phyloP scores from a whole-genome alignment of 1,140 invertebrate species.

The Mya arenaria region DNA sequence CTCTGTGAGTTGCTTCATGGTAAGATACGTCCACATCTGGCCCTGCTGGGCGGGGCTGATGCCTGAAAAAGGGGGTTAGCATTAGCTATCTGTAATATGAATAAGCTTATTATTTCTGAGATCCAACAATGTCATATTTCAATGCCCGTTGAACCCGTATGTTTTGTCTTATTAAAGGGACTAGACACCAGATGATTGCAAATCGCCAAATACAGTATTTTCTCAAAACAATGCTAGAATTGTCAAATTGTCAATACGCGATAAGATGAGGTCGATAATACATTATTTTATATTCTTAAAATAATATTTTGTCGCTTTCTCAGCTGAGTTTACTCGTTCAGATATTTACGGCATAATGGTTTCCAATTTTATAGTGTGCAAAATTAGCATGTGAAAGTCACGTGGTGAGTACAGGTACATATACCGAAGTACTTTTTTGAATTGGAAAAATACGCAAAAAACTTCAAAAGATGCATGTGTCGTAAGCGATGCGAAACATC shows the following conservation, averaged over 20 bases:
- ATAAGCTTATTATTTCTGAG: not conserved
- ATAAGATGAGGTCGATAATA: too few relatives aligned
- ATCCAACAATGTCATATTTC: not conserved
- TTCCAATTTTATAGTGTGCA: too few relatives aligned
- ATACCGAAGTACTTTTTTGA: too few relatives aligned
- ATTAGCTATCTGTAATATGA: not conserved
- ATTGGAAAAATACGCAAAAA: too few relatives aligned
- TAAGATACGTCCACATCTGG: not conserved
- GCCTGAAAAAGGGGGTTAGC: not conserved
- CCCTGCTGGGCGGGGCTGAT: constrained; percentile 24
- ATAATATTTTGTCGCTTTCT: too few relatives aligned
- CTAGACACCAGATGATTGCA: not conserved
- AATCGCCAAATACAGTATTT: not conserved
- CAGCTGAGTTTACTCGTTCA: too few relatives aligned
- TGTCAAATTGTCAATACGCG: not conserved
- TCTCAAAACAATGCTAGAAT: not conserved
- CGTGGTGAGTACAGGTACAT: too few relatives aligned
- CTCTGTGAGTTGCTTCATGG: constrained; percentile 1
- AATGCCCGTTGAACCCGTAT: not conserved
- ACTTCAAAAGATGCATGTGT: too few relatives aligned
- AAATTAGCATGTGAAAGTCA: too few relatives aligned
- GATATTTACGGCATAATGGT: too few relatives aligned
- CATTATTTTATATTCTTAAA: too few relatives aligned
- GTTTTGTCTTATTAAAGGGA: not conserved
- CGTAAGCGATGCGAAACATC: too few relatives aligned